These are phyloP conservation scores for Caenorhabditis becei DNA, from an alignment of 2,888 invertebrate species.

Conservation along the genomic window DNA sequence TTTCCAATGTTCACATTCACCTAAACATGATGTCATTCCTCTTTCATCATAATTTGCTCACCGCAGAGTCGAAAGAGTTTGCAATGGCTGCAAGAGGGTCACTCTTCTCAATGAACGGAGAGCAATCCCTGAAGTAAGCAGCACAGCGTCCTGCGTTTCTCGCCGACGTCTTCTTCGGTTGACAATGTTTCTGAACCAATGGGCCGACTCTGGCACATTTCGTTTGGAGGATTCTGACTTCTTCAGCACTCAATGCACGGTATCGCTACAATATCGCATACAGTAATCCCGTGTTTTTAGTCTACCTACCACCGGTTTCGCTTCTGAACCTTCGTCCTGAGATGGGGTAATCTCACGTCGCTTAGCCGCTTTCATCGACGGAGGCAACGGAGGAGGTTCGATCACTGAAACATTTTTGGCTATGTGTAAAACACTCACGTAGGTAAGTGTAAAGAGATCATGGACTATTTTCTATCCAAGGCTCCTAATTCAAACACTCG, in stretches of 20 bases:
- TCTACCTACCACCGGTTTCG: constrained; percentile 29
- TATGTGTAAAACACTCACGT: neutral
- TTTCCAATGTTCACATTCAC: constrained; percentile 60
- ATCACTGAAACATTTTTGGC: constrained; percentile 45
- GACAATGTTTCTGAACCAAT: constrained; percentile 62
- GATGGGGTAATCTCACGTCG: constrained; percentile 24
- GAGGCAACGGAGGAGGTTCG: constrained; percentile 56
- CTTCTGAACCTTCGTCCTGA: constrained; percentile 29
- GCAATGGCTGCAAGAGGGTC: constrained; percentile 73
- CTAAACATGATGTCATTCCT: neutral
- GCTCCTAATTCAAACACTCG: constrained; percentile 10
- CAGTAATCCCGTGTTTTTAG: neutral
- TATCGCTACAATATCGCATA: constrained; percentile 20
- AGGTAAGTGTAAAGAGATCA: neutral
- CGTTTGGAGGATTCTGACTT: constrained; percentile 40
- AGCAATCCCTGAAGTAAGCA: constrained; percentile 73
- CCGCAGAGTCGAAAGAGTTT: constrained; percentile 70
- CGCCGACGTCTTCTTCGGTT: constrained; percentile 55
- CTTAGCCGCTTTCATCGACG: constrained; percentile 20
- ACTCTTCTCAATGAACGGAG: constrained; percentile 69
- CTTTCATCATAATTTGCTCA: constrained; percentile 17
- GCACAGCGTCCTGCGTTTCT: constrained; percentile 64
- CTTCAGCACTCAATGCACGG: constrained; percentile 46
- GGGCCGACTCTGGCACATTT: constrained; percentile 50
- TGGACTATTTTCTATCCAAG: neutral